These are phyloP conservation scores for Threskiornis aethiopicus DNA, from an alignment of 2,797 vertebrate species.

Conservation along the genomic window DNA sequence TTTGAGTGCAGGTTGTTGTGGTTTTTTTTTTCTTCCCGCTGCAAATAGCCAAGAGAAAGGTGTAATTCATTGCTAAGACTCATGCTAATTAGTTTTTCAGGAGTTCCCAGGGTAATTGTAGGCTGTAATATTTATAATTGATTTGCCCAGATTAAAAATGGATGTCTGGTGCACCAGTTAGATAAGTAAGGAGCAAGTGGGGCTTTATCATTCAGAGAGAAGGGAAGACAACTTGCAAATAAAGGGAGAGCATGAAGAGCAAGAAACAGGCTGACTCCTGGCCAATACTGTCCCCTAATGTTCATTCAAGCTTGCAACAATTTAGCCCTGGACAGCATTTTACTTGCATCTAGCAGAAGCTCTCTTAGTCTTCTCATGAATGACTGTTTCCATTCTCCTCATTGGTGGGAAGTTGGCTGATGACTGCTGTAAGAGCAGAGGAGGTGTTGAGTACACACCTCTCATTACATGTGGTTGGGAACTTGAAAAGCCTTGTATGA, in stretches of 20 bases:
- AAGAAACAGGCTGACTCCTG: conserved; percentile 17
- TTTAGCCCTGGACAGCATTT: background rate
- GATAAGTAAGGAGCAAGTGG: conserved; percentile 3
- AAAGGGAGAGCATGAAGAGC: background rate
- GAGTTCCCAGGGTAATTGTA: conserved; percentile 65
- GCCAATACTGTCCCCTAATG: conserved; percentile 59
- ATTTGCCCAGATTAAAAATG: conserved; percentile 69
- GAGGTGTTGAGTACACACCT: background rate
- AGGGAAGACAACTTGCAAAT: background rate
- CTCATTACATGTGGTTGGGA: background rate
- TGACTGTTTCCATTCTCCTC: background rate
- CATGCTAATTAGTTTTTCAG: conserved; percentile 52
- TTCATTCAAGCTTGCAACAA: conserved; percentile 41
- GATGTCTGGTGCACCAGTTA: conserved; percentile 28
- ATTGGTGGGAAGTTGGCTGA: background rate
- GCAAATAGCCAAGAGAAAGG: conserved; percentile 55
- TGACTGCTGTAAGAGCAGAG: background rate
- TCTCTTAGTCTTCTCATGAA: background rate
- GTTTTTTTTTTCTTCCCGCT: background rate
- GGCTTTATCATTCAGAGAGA: background rate
- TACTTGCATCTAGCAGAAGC: background rate
- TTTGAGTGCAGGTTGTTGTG: background rate
- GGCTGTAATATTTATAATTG: conserved; percentile 64
- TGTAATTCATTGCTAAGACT: conserved; percentile 46
- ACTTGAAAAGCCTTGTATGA: background rate